A percentile compares a stretch with the other conserved stretches of the same genome.
These are phyloP conservation scores for Phalacrocorax carbo DNA, from an alignment of 2,113 vertebrate genomes.

Conservation along the genomic window DNA sequence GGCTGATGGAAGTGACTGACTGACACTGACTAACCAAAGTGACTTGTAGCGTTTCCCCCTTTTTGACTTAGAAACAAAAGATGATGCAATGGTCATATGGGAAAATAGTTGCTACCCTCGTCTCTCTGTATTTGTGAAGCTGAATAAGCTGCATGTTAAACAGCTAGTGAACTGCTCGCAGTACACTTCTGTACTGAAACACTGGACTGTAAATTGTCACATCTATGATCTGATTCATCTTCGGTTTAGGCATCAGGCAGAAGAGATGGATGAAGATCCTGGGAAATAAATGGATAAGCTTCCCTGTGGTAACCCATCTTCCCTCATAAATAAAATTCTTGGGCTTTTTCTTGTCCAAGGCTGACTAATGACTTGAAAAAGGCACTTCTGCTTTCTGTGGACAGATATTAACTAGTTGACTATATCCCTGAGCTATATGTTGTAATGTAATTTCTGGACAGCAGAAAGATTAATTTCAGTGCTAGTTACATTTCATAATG, in stretches of 20 bases:
- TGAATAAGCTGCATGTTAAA: neutral
- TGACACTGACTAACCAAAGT: neutral
- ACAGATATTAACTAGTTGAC: neutral
- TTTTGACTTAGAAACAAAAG: neutral
- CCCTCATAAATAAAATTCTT: neutral
- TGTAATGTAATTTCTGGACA: constrained; percentile 8
- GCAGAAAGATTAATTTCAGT: neutral
- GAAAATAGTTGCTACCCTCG: neutral
- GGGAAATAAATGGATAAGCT: neutral
- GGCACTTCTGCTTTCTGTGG: neutral
- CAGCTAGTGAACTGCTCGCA: neutral
- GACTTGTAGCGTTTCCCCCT: neutral
- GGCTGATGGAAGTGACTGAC: neutral
- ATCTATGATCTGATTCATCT: neutral
- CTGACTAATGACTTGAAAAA: constrained; percentile 1
- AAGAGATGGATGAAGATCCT: neutral
- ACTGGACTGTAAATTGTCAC: neutral
- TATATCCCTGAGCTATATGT: neutral
- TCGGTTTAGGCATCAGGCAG: neutral
- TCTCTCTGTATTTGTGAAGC: neutral
- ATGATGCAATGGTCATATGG: neutral
- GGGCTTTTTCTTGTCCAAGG: neutral
- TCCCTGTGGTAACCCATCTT: neutral
- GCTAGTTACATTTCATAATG: neutral
- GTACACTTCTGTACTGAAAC: neutral